phyloP scores from a whole-genome alignment of 2,888 invertebrate species.

The Macrostomum cliftonense region DNA sequence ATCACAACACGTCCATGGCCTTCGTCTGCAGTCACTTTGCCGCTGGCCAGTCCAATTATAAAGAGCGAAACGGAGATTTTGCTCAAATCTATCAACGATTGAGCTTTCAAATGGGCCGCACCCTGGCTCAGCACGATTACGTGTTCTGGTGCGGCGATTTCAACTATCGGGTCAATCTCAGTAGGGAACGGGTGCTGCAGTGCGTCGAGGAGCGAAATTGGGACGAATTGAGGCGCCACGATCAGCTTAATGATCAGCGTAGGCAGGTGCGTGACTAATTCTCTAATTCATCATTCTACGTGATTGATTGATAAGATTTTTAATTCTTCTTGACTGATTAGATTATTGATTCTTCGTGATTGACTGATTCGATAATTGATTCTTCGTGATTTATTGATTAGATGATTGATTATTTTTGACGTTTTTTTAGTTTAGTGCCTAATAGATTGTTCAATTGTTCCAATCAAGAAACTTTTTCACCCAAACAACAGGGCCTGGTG shows the following conservation, averaged over 20 bases:
- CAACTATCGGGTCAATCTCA: conserved; percentile 87
- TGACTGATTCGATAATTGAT: too few species aligned
- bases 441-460: too few species aligned
- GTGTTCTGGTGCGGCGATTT: conserved; percentile 99
- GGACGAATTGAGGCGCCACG: conserved; percentile 56
- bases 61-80: conserved; percentile 85
- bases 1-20: conserved; percentile 78
- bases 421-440: too few species aligned
- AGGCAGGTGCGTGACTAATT: conserved; percentile 22
- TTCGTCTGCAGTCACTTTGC: conserved; percentile 98
- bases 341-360: too few species aligned
- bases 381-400: too few species aligned
- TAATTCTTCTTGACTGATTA: too few species aligned
- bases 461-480: too few species aligned
- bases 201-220: conserved; percentile 57
- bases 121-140: conserved; percentile 82
- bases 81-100: conserved; percentile 74
- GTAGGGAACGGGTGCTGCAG: conserved; percentile 75
- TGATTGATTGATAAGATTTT: too few species aligned
- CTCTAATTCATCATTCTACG: too few species aligned
- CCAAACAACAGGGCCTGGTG: conserved; percentile 38
- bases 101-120: conserved; percentile 49
- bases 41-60: conserved; percentile 85
- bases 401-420: too few species aligned
- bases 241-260: conserved; percentile 54